Evolutionary conservation across 2,888 invertebrate species (phyloP), one percentile per base, ranked within the genome.

Genomic region (Panopea generosa): DNA sequence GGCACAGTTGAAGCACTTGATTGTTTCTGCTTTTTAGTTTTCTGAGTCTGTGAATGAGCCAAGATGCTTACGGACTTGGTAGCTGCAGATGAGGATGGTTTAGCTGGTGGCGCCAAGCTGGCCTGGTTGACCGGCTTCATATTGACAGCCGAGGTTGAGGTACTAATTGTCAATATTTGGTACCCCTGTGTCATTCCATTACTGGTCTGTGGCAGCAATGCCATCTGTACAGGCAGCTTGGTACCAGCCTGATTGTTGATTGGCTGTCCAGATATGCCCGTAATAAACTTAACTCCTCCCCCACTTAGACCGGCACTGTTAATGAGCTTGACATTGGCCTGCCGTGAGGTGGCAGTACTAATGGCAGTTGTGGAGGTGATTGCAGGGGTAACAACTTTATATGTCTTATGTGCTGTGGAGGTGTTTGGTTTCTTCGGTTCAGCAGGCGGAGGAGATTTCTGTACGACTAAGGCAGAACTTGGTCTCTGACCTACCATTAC

Each of bases 161-260:
- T 26, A 16, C 68, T 49, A 9, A 76, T 55, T 26, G 77, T 77
- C 26, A 80, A 43, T 26, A 81, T 65, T 56, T 81, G 80, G 69
- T 72, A 79, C 20, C 79, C 79, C 9, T 69, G 79, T n/a, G 73
- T 45, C 18, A 74, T 55, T 16, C 77, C 81, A 68, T 74, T 74
- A 33, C 66, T 76, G 27, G 49, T 56, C 45, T 70, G 77, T 26
- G 74, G 74, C 29, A 81, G 43, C 14, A 80, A 20, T n/a, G 80
- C 67, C 81, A 81, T 81, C 38, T 77, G 81, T 18, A 81, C 55
- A 16, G 81, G 77, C 7, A 74, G 27, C 29, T 67, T 53, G n/a
- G 60, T n/a, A 38, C 38, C 29, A n/a, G 38, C 40, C 26, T 67
- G 70, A 27, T 50, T 69, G 49, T 49, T 57, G 20, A 67, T 45